Percentiles rank a stretch among this genome's conserved stretches.
Evolutionary conservation across 2,797 vertebrate species (phyloP).

Genomic region (Sorex maritimensis): DNA sequence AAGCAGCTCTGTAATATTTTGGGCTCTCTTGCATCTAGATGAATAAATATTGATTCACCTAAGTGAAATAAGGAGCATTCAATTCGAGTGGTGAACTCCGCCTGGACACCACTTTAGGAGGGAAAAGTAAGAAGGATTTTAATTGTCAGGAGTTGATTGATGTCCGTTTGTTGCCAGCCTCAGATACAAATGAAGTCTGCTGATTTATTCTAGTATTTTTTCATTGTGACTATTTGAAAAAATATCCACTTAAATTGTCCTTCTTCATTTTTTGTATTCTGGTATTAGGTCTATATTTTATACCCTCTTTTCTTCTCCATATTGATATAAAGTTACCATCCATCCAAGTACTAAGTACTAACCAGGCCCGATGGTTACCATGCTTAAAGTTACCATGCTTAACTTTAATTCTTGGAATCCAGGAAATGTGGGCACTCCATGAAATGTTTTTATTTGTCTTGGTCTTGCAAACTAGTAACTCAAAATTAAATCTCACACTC

Average conservation of each 20-base stretch:
- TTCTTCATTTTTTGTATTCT: slow-evolving; percentile 34
- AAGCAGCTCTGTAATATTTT: slow-evolving; percentile 48
- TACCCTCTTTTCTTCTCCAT: slow-evolving; percentile 14
- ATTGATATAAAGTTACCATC: neutral
- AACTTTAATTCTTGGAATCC: slow-evolving; percentile 28
- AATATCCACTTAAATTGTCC: slow-evolving; percentile 33
- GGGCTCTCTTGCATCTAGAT: slow-evolving; percentile 65
- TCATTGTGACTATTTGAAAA: slow-evolving; percentile 60
- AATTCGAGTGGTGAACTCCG: slow-evolving; percentile 4
- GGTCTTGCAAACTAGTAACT: slow-evolving; percentile 7
- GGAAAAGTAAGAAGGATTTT: slow-evolving; percentile 40
- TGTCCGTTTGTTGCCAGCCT: slow-evolving; percentile 30
- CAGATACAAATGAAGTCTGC: slow-evolving; percentile 62
- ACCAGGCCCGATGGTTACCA: no score
- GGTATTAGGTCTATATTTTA: slow-evolving; percentile 1
- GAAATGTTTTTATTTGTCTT: slow-evolving; percentile 13
- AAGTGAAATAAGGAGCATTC: slow-evolving; percentile 69
- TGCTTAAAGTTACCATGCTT: slow-evolving; percentile 17
- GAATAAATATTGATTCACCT: slow-evolving; percentile 72
- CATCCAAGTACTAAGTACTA: no score
- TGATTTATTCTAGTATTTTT: slow-evolving; percentile 56
- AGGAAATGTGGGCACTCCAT: neutral
- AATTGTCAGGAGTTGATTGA: slow-evolving; percentile 18
- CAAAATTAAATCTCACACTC: neutral
- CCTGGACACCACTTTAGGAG: neutral